Base-by-base conservation (phyloP, 2,113 vertebrate genomes). In the Thinocorus orbignyianus region DNA sequence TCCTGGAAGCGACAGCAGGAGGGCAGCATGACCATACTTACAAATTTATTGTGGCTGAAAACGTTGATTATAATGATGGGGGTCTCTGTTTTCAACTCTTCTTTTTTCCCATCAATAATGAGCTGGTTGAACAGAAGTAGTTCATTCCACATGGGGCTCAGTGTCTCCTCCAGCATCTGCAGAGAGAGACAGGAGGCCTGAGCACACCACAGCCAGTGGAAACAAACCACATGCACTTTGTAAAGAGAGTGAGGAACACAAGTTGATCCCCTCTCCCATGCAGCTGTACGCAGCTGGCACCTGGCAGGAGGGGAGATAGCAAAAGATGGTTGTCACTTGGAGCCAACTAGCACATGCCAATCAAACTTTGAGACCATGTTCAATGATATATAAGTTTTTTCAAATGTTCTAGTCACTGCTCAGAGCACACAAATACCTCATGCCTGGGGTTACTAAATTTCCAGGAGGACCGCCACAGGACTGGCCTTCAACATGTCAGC, bases 81-180 rank as follows among this genome's bases (percentile, higher is more conserved):
- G 0, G 98, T 98, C 92, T 99, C 99, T 49, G 97, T 97, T 81
- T 98, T 98, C 76, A 99, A 92, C 9, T 99, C 98, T 28, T 99
- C 99, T 88, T 97, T 98, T 33, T 97, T 98, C 62, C 99, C 99
- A 39, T 99, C 99, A 65, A 99, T 93, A 3, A 99, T 97, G 41
- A 99, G 97, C 96, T 99, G 98, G 71, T 99, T 98, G 81, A 99
- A 99, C 54, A 99, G 65, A 95, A 99, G 95, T 77, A 99, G 97
- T 72, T 99, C 98, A 23, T 98, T 98, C 99, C 99, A 99, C 96
- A 99, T 98, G 4, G 99, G 99, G 72, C 99, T 99, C 81, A 99
- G 97, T 0, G 98, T 99, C 83, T 99, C 98, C 52, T 98, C 94
- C 90, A 99, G 69, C 49, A 99, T 86, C 99, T 99, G 95, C 60